Percentiles rank a stretch among this genome's conserved stretches.
Evolutionary conservation across 35 echinoderm and acorn worm species (phyloP).

Genomic region (Anneissia japonica): DNA sequence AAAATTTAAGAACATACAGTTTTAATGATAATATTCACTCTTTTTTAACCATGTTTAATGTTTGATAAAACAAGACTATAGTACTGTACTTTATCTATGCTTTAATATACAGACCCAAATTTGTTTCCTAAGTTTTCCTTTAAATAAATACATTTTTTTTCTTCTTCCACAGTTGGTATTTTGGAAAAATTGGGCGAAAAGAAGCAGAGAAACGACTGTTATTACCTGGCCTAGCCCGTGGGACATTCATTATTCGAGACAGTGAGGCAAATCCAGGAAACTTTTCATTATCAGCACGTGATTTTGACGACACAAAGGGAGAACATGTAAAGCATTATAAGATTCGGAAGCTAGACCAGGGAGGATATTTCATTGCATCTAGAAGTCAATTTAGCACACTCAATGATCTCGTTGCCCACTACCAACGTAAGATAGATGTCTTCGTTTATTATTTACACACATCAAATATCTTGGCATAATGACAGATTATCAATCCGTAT

Average conservation of each 20-base stretch:
- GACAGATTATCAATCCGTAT: too few relatives aligned
- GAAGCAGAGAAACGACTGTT: slow-evolving; percentile 87
- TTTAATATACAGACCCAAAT: too few relatives aligned
- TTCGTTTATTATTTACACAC: not conserved
- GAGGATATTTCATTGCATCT: slow-evolving; percentile 75
- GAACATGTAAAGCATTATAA: slow-evolving; percentile 93
- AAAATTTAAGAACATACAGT: too few relatives aligned
- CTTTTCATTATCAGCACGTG: slow-evolving; percentile 72
- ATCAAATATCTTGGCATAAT: too few relatives aligned
- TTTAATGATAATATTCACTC: too few relatives aligned
- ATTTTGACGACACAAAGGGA: slow-evolving; percentile 60
- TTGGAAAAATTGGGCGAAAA: slow-evolving; percentile 80
- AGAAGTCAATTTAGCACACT: slow-evolving; percentile 56
- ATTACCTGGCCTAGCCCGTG: slow-evolving; percentile 51
- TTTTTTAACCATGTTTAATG: too few relatives aligned
- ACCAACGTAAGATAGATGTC: slow-evolving; percentile 57
- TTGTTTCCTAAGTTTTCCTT: too few relatives aligned
- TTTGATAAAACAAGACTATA: too few relatives aligned
- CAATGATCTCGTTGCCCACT: slow-evolving; percentile 64
- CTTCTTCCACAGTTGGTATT: slow-evolving; percentile 73
- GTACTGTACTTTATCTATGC: too few relatives aligned
- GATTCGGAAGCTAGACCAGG: slow-evolving; percentile 75
- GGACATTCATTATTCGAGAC: slow-evolving; percentile 83
- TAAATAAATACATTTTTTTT: too few relatives aligned
- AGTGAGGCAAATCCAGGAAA: slow-evolving; percentile 83